phyloP scores from a whole-genome alignment of 2,797 vertebrate genomes.

The Eulemur albifrons region DNA sequence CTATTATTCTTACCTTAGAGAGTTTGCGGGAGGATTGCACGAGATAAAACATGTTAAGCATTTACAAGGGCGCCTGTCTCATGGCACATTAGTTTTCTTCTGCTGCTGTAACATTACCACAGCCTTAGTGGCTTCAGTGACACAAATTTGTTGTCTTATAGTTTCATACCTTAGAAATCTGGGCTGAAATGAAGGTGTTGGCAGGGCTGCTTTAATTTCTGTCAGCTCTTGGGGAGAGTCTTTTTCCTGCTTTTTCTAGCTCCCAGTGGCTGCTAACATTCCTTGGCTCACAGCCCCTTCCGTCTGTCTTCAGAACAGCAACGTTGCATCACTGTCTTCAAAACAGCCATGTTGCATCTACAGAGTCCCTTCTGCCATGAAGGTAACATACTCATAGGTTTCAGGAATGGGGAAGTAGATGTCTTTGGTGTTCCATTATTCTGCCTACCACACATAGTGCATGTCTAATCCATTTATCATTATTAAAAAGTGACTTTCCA shows the following conservation, averaged over 20 bases:
- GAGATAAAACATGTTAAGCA: background rate
- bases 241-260: background rate
- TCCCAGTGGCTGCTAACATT: background rate
- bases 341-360: background rate
- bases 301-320: background rate
- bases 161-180: background rate
- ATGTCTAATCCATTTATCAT: background rate
- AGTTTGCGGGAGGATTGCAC: accelerated
- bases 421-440: background rate
- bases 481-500: background rate
- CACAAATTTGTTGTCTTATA: background rate
- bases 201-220: background rate
- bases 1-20: background rate
- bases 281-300: background rate
- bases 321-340: accelerated
- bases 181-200: background rate
- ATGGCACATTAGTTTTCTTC: background rate
- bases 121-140: background rate
- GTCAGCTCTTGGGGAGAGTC: background rate
- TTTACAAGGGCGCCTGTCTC: background rate
- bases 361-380: background rate
- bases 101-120: background rate
- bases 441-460: accelerated
- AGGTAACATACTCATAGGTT: background rate
- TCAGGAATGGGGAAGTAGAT: background rate